Conservation (phyloP, 2,797 vertebrate genomes). For the Acrocephalus scirpaceus region DNA sequence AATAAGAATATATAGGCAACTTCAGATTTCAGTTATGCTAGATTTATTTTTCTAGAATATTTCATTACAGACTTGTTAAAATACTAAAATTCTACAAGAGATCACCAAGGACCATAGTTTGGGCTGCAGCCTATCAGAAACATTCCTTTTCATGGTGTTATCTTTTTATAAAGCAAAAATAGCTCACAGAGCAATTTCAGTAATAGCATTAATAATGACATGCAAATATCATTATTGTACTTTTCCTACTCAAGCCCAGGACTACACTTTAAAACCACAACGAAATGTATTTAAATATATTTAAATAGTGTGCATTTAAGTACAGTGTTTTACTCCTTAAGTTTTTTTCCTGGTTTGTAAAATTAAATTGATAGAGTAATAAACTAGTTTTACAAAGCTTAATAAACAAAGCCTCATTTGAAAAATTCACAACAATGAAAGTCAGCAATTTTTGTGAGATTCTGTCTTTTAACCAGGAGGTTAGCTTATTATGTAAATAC, state of each 20-base stretch:
- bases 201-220: background rate
- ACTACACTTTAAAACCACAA: background rate
- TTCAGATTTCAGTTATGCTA: slow-evolving; percentile 67
- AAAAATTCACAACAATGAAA: fast-evolving
- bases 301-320: background rate
- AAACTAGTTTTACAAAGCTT: background rate
- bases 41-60: slow-evolving; percentile 72
- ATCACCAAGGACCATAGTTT: background rate
- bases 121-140: slow-evolving; percentile 15
- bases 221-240: background rate
- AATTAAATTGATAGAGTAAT: background rate
- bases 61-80: slow-evolving; percentile 67
- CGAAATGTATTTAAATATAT: background rate
- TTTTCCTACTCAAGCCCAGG: background rate
- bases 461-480: background rate
- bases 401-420: background rate
- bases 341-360: background rate
- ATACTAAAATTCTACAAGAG: slow-evolving; percentile 50
- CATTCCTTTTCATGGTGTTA: background rate
- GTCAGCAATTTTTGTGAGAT: background rate
- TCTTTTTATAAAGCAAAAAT: background rate
- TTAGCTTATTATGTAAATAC: slow-evolving; percentile 12
- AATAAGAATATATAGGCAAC: slow-evolving; percentile 73
- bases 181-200: background rate
- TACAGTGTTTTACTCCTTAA: background rate